A percentile compares a stretch with the other conserved stretches of the same genome.
phyloP scores from a whole-genome alignment of 2,888 invertebrate species.

The Drymonia ruficornis region DNA sequence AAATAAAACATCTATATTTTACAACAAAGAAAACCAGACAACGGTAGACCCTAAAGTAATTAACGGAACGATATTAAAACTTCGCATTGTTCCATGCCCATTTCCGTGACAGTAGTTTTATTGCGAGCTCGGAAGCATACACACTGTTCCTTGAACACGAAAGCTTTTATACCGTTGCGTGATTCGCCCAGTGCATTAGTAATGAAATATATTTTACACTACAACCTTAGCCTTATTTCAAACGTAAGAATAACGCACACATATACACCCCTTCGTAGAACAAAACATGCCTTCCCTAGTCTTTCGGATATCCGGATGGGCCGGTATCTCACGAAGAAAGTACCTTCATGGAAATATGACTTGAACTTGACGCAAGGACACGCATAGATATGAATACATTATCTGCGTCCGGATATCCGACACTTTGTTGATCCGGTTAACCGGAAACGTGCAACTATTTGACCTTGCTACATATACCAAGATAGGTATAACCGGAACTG shows the following conservation, averaged over 20 bases:
- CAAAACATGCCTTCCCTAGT: neutral
- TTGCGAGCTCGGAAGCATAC: constrained; percentile 12
- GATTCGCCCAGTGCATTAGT: constrained; percentile 47
- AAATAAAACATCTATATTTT: too few relatives aligned
- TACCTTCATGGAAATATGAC: neutral
- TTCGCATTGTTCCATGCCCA: neutral
- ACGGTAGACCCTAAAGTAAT: too few relatives aligned
- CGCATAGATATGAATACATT: neutral
- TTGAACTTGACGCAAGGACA: neutral
- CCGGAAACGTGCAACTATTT: neutral
- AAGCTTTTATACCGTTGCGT: constrained; percentile 48
- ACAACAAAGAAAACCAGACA: too few relatives aligned
- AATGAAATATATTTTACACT: constrained; percentile 36
- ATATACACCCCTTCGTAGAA: neutral
- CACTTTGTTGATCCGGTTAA: too few relatives aligned
- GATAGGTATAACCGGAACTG: too few relatives aligned
- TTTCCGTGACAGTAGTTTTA: constrained; percentile 22
- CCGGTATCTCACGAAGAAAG: neutral
- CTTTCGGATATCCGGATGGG: neutral
- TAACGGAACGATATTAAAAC: neutral
- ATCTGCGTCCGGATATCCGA: neutral
- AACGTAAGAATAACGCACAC: neutral
- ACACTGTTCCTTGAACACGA: constrained; percentile 39
- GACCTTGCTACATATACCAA: too few relatives aligned
- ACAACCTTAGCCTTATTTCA: constrained; percentile 44